Evolutionary conservation across 2,888 invertebrate species (phyloP).

Genomic region (Entomobrya multifasciata): DNA sequence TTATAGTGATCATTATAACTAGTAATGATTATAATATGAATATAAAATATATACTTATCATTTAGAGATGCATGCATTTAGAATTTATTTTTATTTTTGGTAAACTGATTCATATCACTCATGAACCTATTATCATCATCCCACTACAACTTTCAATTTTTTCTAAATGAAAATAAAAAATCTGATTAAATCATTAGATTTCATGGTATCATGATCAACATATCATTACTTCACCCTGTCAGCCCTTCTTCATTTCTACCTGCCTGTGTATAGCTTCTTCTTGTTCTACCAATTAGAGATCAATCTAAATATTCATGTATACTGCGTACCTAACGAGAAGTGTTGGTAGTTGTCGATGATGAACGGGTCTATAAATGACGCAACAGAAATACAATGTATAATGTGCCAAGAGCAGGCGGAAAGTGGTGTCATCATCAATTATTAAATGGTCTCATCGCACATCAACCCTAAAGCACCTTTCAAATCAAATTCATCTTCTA

Average conservation of each 20-base stretch:
- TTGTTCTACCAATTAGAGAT: slow-evolving; percentile 58
- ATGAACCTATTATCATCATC: slow-evolving; percentile 27
- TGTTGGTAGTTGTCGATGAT: background rate
- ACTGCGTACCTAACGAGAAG: background rate
- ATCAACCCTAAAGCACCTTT: background rate
- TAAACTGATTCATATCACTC: slow-evolving; percentile 46
- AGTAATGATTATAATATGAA: slow-evolving; percentile 24
- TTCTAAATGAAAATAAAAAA: slow-evolving; percentile 32
- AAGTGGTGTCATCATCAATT: slow-evolving; percentile 64
- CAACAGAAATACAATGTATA: background rate
- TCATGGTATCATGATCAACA: slow-evolving; percentile 45
- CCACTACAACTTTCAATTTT: slow-evolving; percentile 51
- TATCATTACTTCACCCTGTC: slow-evolving; percentile 41
- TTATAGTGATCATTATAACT: background rate
- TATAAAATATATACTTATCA: slow-evolving; percentile 11
- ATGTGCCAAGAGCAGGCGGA: slow-evolving; percentile 51
- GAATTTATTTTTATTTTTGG: background rate
- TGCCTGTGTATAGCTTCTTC: background rate
- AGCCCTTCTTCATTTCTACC: slow-evolving; percentile 25
- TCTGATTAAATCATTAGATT: slow-evolving; percentile 59
- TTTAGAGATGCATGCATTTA: background rate
- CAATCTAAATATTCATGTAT: slow-evolving; percentile 40
- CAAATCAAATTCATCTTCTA: slow-evolving; percentile 25
- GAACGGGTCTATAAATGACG: slow-evolving; percentile 37
- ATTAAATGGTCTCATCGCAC: background rate